phyloP scores from a whole-genome alignment of 2,797 vertebrate species.

The Fundulus diaphanus region DNA sequence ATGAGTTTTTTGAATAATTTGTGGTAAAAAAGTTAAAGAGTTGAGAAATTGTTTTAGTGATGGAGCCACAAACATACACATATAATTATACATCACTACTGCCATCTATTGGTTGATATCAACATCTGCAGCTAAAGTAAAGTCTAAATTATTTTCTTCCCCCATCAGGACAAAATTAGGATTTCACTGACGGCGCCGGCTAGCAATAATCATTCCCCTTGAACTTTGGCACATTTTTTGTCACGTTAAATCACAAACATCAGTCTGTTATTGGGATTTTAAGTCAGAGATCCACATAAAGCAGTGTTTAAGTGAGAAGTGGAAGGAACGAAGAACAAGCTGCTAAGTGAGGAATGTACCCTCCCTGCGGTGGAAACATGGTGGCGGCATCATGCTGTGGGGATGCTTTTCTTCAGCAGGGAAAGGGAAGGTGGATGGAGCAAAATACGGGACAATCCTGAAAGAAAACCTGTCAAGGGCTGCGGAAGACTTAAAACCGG shows the following conservation, averaged over 20 bases:
- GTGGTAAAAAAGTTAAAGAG: not conserved
- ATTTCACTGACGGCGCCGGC: too few relatives aligned
- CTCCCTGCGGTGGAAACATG: too few relatives aligned
- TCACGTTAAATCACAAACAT: not conserved
- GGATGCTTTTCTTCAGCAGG: too few relatives aligned
- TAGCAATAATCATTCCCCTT: not conserved
- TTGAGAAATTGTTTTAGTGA: not conserved
- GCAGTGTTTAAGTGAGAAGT: not conserved
- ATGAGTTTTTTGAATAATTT: not conserved
- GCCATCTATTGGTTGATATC: conserved; percentile 66
- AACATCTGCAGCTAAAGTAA: conserved; percentile 8
- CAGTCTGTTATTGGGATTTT: not conserved
- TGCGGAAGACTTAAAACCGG: too few relatives aligned
- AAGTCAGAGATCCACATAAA: not conserved
- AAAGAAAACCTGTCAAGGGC: too few relatives aligned
- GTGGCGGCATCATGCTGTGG: too few relatives aligned
- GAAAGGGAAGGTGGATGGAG: too few relatives aligned
- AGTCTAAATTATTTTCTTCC: not conserved
- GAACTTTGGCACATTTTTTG: not conserved
- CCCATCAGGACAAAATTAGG: not conserved
- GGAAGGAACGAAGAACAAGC: not conserved
- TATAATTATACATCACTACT: conserved; percentile 38
- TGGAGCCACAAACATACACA: conserved; percentile 2
- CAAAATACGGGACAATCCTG: too few relatives aligned
- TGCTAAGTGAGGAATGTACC: not conserved